Conservation (phyloP, 2,888 invertebrate species). For the Thera britannica region DNA sequence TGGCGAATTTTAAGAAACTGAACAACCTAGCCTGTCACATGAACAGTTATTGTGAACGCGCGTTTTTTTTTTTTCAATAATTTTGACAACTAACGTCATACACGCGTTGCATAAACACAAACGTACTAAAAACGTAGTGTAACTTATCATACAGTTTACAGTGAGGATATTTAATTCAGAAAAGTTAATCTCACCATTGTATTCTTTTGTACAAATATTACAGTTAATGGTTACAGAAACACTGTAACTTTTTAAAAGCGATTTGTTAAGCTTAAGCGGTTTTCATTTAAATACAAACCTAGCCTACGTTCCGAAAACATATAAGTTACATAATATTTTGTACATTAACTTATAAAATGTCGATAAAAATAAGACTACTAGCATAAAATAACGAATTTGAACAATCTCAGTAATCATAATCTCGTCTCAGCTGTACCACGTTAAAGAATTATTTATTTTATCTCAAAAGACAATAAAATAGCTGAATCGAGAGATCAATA, state of each 20-base stretch:
- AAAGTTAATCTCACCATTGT: constrained; percentile 34
- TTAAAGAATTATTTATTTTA: background rate
- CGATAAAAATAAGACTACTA: constrained; percentile 19
- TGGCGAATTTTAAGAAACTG: constrained; percentile 35
- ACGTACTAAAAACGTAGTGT: too few species aligned
- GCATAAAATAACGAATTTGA: constrained; percentile 21
- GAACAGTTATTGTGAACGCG: too few species aligned
- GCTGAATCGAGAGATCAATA: background rate
- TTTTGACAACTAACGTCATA: too few species aligned
- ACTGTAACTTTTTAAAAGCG: constrained; percentile 40
- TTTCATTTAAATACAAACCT: constrained; percentile 46
- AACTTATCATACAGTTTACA: too few species aligned
- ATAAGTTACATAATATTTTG: constrained; percentile 49
- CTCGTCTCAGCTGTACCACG: background rate
- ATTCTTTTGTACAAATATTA: constrained; percentile 25
- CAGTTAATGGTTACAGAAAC: constrained; percentile 30
- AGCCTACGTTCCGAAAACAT: constrained; percentile 46
- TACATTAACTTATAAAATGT: constrained; percentile 42
- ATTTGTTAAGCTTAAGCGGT: constrained; percentile 49
- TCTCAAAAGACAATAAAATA: background rate
- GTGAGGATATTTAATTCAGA: background rate
- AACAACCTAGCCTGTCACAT: too few species aligned
- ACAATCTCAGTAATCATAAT: background rate
- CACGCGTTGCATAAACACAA: too few species aligned
- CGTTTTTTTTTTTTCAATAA: too few species aligned